These are phyloP conservation scores for Epinephelus awoara DNA, from an alignment of 2,797 vertebrate genomes.

Conservation along the genomic window DNA sequence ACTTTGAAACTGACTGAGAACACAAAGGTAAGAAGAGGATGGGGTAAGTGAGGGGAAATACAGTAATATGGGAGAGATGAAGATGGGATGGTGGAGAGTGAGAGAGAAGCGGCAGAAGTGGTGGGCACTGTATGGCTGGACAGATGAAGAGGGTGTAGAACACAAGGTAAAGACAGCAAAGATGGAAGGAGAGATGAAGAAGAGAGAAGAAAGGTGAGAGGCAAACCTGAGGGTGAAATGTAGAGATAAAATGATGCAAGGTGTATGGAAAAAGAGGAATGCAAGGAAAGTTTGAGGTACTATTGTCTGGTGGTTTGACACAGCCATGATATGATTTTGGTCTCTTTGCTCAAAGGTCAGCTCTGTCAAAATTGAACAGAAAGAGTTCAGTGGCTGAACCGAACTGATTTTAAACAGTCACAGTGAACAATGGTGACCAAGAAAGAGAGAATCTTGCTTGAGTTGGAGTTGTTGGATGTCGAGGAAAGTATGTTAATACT, in stretches of 20 bases:
- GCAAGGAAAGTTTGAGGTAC: constrained; percentile 6
- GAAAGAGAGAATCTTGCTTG: too few species aligned
- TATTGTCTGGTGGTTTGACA: not conserved
- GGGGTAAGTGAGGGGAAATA: not conserved
- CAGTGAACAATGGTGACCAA: too few species aligned
- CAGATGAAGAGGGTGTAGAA: not conserved
- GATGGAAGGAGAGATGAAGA: not conserved
- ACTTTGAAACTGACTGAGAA: constrained; percentile 78
- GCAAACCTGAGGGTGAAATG: not conserved
- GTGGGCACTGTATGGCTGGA: not conserved
- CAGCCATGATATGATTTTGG: not conserved
- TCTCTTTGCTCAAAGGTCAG: not conserved
- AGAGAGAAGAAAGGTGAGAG: constrained; percentile 5
- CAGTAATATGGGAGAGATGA: constrained; percentile 6
- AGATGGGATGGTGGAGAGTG: constrained; percentile 11
- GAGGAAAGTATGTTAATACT: too few species aligned
- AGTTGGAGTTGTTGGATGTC: too few species aligned
- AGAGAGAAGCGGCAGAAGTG: not conserved
- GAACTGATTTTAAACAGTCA: not conserved
- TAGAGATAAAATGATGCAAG: not conserved
- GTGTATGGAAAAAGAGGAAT: not conserved
- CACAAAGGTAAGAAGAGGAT: constrained; percentile 30
- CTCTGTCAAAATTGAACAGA: not conserved
- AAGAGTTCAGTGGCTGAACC: not conserved
- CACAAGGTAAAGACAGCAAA: not conserved